phyloP scores from a whole-genome alignment of 1,140 invertebrate genomes.

The Apis dorsata region DNA sequence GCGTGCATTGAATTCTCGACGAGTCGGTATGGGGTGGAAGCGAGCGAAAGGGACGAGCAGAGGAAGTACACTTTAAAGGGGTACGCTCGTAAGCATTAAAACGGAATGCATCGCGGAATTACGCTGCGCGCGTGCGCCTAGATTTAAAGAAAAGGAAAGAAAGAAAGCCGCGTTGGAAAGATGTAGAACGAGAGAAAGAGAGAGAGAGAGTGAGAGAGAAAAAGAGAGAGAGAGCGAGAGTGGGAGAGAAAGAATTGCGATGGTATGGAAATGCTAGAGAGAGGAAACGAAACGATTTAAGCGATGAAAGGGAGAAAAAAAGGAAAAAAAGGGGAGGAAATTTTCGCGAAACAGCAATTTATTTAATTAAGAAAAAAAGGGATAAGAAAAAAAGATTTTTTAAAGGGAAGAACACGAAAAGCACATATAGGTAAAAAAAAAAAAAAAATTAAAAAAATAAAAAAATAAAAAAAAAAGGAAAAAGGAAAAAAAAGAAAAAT shows the following conservation, averaged over 20 bases:
- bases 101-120: constrained; percentile 51
- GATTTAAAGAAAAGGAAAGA: constrained; percentile 49
- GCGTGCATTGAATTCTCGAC: neutral
- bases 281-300: neutral
- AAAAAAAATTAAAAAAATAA: neutral
- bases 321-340: constrained; percentile 22
- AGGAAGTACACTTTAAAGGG: neutral
- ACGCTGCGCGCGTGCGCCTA: constrained; percentile 40
- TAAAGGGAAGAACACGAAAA: neutral
- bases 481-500: neutral
- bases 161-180: neutral
- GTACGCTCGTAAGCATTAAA: constrained; percentile 54
- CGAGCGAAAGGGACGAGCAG: constrained; percentile 12
- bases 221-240: neutral
- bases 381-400: neutral
- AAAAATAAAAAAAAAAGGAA: neutral
- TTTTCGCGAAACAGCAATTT: constrained; percentile 51
- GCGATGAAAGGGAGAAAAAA: constrained; percentile 4
- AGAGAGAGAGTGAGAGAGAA: neutral
- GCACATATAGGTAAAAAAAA: neutral
- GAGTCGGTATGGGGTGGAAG: neutral
- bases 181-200: neutral
- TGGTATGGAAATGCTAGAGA: neutral
- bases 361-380: neutral
- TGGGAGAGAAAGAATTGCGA: neutral